These are phyloP conservation scores for Bombus pascuorum DNA, from an alignment of 1,140 invertebrate species.

Conservation along the genomic window DNA sequence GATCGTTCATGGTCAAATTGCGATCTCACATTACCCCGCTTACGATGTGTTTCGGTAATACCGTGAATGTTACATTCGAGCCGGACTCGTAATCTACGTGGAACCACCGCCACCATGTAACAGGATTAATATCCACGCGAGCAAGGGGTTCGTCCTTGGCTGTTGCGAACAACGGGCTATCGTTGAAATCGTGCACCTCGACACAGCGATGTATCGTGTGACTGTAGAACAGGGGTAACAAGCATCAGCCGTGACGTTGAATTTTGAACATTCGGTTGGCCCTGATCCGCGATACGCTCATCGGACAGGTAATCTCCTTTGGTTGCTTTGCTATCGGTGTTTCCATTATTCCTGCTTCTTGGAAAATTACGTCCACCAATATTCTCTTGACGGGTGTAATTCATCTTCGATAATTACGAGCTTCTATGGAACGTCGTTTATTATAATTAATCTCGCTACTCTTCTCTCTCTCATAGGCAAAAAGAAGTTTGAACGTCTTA, in stretches of 20 bases:
- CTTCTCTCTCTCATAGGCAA: background rate
- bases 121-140: slow-evolving; percentile 40
- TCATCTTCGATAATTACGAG: background rate
- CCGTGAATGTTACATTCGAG: slow-evolving; percentile 22
- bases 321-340: slow-evolving; percentile 13
- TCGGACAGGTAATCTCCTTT: slow-evolving; percentile 24
- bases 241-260: slow-evolving; percentile 43
- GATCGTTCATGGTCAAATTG: background rate
- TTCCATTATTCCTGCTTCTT: background rate
- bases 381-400: background rate
- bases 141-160: slow-evolving; percentile 1
- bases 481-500: background rate
- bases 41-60: slow-evolving; percentile 1
- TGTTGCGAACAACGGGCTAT: slow-evolving; percentile 34
- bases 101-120: slow-evolving; percentile 23
- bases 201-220: slow-evolving; percentile 24
- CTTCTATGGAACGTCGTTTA: background rate
- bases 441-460: background rate
- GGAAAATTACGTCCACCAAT: background rate
- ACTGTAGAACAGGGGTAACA: slow-evolving; percentile 36
- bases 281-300: slow-evolving; percentile 27
- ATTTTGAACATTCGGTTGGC: slow-evolving; percentile 48
- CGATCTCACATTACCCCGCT: slow-evolving; percentile 7
- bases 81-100: slow-evolving; percentile 31
- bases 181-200: slow-evolving; percentile 35